Base-by-base conservation (phyloP, 2,113 vertebrate genomes). In the Psilopsiagon aymara region DNA sequence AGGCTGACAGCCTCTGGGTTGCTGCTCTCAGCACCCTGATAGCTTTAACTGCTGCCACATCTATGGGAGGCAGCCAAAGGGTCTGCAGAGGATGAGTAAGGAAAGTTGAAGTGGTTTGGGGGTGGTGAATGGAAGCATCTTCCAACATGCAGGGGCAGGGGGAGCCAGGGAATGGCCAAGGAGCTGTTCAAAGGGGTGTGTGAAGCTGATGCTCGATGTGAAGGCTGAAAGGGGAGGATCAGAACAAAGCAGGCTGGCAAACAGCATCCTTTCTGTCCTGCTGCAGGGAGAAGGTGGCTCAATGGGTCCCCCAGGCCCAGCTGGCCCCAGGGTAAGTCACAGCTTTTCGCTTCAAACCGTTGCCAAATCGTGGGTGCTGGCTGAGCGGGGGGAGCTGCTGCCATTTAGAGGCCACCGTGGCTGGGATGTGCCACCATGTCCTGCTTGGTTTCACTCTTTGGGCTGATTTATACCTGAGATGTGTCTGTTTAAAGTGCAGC, bases 241-340 rank as follows among this genome's bases (percentile, higher is more conserved):
- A 39, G 69, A 87, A 37, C 5, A 17, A 57, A 53, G 10, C 5
- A 44, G 15, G 28, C 53, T 28, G 10, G 44, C n/a, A 63, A 82
- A 6, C 2, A 7, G 7, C 33, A 8, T 66, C 9, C 3, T 73
- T 24, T 80, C 37, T 69, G 23, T 90, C 15, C 46, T 92, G 43
- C 52, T 94, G 24, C 92, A 99, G 99, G 99, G 99, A 41, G 98
- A 99, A 68, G 94, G 66, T 33, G 99, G 99, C 41, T 93, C 97
- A 16, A 95, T 95, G 28, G 99, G 98, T 10, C n/a, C 88, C 13
- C 96, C 95, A 0, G 99, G 99, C 80, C 95, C 95, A 66, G 90
- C 95, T 1, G 99, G 99, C 24, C 94, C 93, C 12, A 31, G n/a
- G 96, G 99, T 99, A 95, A 98, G 98, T 96, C 60, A 11, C 25